A percentile compares a stretch with the other conserved stretches of the same genome.
Evolutionary conservation across 2,113 vertebrate species (phyloP).

Genomic region (Hyperoodon ampullatus): DNA sequence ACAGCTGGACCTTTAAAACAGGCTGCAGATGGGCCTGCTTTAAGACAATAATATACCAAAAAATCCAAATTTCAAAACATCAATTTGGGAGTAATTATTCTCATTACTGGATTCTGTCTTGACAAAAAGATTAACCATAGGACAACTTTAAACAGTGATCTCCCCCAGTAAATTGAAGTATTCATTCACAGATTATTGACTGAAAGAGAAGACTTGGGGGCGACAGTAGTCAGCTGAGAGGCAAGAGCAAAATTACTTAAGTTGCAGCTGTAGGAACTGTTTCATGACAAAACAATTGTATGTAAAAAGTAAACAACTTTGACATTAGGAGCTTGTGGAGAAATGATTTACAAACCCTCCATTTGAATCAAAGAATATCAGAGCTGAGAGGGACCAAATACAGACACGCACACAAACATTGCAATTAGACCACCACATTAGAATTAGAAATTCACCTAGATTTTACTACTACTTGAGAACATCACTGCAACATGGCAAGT

Average conservation of each 20-base stretch:
- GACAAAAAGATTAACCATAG: constrained; percentile 43
- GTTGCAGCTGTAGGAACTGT: constrained; percentile 17
- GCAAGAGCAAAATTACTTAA: constrained; percentile 7
- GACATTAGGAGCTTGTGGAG: background rate
- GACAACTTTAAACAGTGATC: constrained; percentile 51
- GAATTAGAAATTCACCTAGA: background rate
- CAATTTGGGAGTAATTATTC: constrained; percentile 57
- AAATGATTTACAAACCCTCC: background rate
- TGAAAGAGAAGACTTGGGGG: background rate
- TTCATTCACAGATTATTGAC: constrained; percentile 37
- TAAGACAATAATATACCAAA: constrained; percentile 12
- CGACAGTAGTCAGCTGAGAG: background rate
- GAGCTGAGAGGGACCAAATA: background rate
- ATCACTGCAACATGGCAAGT: background rate
- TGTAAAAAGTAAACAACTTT: constrained; percentile 28
- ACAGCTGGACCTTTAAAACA: constrained; percentile 45
- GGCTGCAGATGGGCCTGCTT: constrained; percentile 28
- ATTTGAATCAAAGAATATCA: background rate
- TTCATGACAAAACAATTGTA: constrained; percentile 9
- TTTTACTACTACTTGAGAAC: constrained; percentile 28
- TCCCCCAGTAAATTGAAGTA: constrained; percentile 22
- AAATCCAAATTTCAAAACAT: constrained; percentile 60
- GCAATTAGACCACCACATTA: background rate
- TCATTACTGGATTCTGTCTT: constrained; percentile 58
- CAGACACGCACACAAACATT: background rate